Conservation (phyloP, 2,113 vertebrate genomes). For the Emydocephalus ijimae region DNA sequence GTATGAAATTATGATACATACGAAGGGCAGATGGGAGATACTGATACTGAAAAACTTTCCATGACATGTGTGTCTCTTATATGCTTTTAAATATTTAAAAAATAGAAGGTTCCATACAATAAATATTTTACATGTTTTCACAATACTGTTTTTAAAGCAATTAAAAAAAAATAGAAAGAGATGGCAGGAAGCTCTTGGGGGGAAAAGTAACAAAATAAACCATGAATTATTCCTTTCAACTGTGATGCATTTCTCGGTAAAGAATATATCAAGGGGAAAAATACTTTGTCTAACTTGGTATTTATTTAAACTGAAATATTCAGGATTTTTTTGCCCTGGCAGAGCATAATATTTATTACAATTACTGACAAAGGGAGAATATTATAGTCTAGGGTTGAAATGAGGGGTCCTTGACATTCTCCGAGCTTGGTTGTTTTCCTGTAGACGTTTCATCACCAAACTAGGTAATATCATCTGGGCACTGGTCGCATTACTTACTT, state of each 20-base stretch:
- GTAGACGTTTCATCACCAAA: neutral
- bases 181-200: neutral
- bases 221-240: slow-evolving; percentile 1
- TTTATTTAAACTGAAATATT: neutral
- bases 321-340: neutral
- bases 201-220: neutral
- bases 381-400: neutral
- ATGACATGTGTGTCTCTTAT: neutral
- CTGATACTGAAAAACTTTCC: neutral
- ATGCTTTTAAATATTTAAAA: neutral
- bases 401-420: neutral
- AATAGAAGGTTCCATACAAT: neutral
- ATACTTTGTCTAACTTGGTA: neutral
- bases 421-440: neutral
- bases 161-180: neutral
- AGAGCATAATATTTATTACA: neutral
- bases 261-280: neutral
- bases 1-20: neutral
- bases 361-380: neutral
- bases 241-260: neutral
- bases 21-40: neutral
- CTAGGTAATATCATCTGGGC: neutral
- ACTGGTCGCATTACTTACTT: neutral
- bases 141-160: neutral
- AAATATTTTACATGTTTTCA: neutral